Percentiles rank a stretch among this genome's conserved stretches.
Evolutionary conservation across 2,113 vertebrate species (phyloP).

Genomic region (Nothobranchius furzeri): DNA sequence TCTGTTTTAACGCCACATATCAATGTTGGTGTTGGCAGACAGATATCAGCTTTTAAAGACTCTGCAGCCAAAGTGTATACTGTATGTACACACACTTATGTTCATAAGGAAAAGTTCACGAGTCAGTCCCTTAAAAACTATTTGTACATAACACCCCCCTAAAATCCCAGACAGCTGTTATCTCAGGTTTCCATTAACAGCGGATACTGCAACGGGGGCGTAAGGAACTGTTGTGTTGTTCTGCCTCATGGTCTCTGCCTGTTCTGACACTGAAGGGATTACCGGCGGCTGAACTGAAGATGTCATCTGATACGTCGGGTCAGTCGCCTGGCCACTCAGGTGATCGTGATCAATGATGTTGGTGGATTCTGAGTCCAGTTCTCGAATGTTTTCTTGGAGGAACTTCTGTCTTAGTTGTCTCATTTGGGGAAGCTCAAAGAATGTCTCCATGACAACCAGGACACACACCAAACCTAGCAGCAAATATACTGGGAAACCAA

Average conservation of each 20-base stretch:
- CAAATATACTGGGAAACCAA: slow-evolving; percentile 83
- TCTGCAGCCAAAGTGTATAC: neutral
- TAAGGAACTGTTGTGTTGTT: slow-evolving; percentile 70
- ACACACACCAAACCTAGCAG: slow-evolving; percentile 89
- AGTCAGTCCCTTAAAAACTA: slow-evolving; percentile 6
- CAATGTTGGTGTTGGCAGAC: slow-evolving; percentile 47
- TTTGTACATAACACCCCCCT: neutral
- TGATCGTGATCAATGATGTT: slow-evolving; percentile 84
- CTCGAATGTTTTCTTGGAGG: slow-evolving; percentile 83
- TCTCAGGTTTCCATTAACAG: slow-evolving; percentile 57
- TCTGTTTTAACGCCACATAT: slow-evolving; percentile 19
- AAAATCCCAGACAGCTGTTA: slow-evolving; percentile 30
- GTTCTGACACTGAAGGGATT: slow-evolving; percentile 90
- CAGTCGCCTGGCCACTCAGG: slow-evolving; percentile 10
- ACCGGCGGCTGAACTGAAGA: slow-evolving; percentile 16
- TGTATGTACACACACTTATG: slow-evolving; percentile 8
- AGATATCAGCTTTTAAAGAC: slow-evolving; percentile 10
- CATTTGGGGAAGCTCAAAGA: slow-evolving; percentile 92
- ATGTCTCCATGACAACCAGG: slow-evolving; percentile 94
- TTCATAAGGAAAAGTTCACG: slow-evolving; percentile 11
- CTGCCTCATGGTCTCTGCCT: slow-evolving; percentile 80
- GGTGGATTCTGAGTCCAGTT: slow-evolving; percentile 83
- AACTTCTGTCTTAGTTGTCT: slow-evolving; percentile 89
- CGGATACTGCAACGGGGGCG: slow-evolving; percentile 38
- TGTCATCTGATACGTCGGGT: neutral